Conservation (phyloP, 2,888 invertebrate species). For the Acrocyrtus sp. region DNA sequence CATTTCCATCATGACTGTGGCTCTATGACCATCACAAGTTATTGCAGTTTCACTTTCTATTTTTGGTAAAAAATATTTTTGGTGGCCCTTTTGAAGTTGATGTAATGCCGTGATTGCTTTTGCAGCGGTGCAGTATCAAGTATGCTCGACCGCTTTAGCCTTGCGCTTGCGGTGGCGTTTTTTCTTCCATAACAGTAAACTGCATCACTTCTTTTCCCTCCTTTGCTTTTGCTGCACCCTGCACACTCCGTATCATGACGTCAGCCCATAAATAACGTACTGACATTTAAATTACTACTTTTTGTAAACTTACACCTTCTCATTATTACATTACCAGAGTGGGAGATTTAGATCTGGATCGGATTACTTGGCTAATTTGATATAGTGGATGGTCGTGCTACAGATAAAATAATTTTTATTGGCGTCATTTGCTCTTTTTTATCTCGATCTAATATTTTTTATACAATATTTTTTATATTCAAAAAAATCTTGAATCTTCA, state of each 20-base stretch:
- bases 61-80: conserved; percentile 23
- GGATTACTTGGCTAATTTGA: background rate
- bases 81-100: background rate
- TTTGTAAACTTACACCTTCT: background rate
- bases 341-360: background rate
- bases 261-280: background rate
- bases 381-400: background rate
- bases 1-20: background rate
- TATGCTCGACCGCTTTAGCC: too few relatives aligned
- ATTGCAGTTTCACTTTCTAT: conserved; percentile 17
- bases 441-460: background rate
- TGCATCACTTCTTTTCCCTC: too few relatives aligned
- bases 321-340: background rate
- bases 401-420: background rate
- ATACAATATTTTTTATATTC: too few relatives aligned
- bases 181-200: too few relatives aligned
- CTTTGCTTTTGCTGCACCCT: background rate
- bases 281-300: conserved; percentile 23
- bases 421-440: background rate
- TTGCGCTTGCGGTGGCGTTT: too few relatives aligned
- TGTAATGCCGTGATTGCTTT: background rate
- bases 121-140: too few relatives aligned
- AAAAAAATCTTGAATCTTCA: too few relatives aligned
- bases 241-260: background rate
- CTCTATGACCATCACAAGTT: background rate